Evolutionary conservation across 2,888 invertebrate species (phyloP).

Genomic region (Pristionchus fissidentatus): DNA sequence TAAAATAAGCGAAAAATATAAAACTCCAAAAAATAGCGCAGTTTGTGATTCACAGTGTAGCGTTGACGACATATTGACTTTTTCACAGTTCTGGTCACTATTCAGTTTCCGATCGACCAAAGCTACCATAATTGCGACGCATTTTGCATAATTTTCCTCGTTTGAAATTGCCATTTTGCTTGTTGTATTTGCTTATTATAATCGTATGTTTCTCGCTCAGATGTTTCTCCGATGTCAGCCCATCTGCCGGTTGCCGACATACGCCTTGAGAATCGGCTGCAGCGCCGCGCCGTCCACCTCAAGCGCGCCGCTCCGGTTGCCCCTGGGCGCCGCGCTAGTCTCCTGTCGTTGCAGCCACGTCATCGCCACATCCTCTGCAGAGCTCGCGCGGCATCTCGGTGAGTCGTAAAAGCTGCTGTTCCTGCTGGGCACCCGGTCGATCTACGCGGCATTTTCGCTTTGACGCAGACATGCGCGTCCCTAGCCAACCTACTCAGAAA

Average conservation of each 20-base stretch:
- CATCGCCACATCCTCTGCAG: neutral
- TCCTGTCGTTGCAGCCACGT: neutral
- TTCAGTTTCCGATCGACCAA: neutral
- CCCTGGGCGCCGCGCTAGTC: neutral
- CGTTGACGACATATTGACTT: neutral
- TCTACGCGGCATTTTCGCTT: too few species aligned
- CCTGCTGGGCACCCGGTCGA: too few species aligned
- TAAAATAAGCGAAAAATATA: neutral
- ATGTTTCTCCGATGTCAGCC: slow-evolving; percentile 5
- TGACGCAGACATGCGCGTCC: neutral
- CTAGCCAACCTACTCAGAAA: neutral
- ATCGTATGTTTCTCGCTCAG: neutral
- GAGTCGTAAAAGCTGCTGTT: neutral
- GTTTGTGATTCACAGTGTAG: neutral
- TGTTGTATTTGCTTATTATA: neutral
- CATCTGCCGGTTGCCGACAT: neutral
- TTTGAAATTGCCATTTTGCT: neutral
- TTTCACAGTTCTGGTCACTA: neutral
- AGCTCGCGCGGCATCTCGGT: neutral
- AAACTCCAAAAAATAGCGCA: neutral
- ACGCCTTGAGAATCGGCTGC: neutral
- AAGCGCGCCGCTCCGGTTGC: neutral
- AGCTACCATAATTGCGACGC: neutral
- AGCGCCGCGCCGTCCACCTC: slow-evolving; percentile 19
- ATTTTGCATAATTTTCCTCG: neutral